Evolutionary conservation across 1,140 invertebrate genomes (phyloP).

Genomic region (Hestina assimilis): DNA sequence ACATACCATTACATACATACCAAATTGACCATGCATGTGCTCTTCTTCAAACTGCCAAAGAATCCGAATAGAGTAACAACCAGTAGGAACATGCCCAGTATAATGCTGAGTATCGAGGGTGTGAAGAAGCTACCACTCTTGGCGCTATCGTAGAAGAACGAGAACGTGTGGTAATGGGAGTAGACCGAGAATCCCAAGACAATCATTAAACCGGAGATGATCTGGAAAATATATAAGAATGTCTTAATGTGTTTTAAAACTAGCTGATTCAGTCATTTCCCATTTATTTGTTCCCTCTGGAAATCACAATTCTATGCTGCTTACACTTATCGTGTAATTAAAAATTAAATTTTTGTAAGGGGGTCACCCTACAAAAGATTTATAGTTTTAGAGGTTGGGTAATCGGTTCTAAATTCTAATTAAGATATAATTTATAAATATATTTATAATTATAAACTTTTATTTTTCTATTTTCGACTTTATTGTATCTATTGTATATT

Average conservation of each 20-base stretch:
- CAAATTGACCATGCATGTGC: constrained; percentile 89
- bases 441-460: too few species aligned
- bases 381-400: too few species aligned
- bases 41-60: constrained; percentile 89
- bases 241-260: not conserved
- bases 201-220: constrained; percentile 85
- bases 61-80: constrained; percentile 89
- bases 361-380: too few species aligned
- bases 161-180: constrained; percentile 84
- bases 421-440: too few species aligned
- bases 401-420: too few species aligned
- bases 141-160: constrained; percentile 81
- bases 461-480: too few species aligned
- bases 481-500: too few species aligned
- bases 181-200: constrained; percentile 87
- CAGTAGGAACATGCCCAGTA: constrained; percentile 87
- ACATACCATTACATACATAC: too few species aligned
- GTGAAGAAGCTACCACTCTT: constrained; percentile 80
- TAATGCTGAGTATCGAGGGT: constrained; percentile 85
- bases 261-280: not conserved
- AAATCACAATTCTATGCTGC: too few species aligned
- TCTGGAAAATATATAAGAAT: constrained; percentile 63
- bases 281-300: too few species aligned
- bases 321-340: too few species aligned
- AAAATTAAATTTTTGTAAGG: too few species aligned